Conservation (phyloP, 30 jellyfish, hydroid and myxozoan genomes). For the Calvadosia cruxmelitensis region DNA sequence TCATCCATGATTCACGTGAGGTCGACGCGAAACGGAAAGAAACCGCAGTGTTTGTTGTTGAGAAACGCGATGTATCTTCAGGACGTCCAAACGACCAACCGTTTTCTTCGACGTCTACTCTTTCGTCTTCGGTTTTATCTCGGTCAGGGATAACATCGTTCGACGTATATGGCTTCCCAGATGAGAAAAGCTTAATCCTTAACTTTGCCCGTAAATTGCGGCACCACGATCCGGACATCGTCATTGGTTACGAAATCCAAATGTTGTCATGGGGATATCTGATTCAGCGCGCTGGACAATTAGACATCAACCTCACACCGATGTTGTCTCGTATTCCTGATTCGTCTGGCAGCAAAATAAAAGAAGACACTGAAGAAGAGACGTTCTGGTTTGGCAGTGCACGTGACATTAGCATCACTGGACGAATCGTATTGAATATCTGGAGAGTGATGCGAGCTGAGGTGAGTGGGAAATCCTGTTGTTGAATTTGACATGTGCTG, state of each 20-base stretch:
- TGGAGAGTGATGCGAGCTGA: constrained; percentile 96
- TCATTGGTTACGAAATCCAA: constrained; percentile 86
- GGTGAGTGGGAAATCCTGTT: constrained; percentile 23
- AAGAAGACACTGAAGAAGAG: constrained; percentile 19
- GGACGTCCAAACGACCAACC: background rate
- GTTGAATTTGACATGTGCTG: too few relatives aligned
- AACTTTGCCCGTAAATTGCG: constrained; percentile 47
- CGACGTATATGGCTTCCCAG: constrained; percentile 10
- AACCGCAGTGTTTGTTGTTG: background rate
- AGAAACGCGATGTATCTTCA: too few relatives aligned
- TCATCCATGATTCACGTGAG: constrained; percentile 43
- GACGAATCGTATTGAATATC: constrained; percentile 72
- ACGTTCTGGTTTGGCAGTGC: constrained; percentile 45
- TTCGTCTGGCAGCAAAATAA: background rate
- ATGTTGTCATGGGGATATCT: constrained; percentile 93
- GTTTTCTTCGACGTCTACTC: background rate
- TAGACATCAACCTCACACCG: constrained; percentile 59
- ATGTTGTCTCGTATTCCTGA: constrained; percentile 56
- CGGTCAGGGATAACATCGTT: constrained; percentile 4
- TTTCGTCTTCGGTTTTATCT: background rate
- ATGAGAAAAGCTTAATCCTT: constrained; percentile 52
- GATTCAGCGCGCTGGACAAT: constrained; percentile 70
- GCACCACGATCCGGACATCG: constrained; percentile 80
- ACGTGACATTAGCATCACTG: constrained; percentile 46
- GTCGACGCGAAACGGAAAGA: constrained; percentile 7